Evolutionary conservation across 2,888 invertebrate genomes (phyloP).

Genomic region (Serrognathus titanus): DNA sequence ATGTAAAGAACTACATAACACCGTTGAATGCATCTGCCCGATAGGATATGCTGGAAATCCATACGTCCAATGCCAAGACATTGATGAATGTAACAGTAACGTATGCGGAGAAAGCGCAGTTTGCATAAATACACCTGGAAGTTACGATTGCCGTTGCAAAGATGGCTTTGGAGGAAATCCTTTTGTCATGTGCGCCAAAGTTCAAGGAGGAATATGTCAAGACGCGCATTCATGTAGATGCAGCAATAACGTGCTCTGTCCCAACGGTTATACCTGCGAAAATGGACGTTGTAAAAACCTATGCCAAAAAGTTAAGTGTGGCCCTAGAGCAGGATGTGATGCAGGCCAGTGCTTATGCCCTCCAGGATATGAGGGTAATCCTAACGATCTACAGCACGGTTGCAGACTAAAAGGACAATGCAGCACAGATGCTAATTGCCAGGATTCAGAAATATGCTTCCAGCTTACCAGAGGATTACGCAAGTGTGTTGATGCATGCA

Average conservation of each 20-base stretch:
- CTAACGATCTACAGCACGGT: conserved; percentile 65
- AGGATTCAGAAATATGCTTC: conserved; percentile 82
- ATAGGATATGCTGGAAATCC: conserved; percentile 84
- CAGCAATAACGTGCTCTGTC: conserved; percentile 68
- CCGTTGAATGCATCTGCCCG: conserved; percentile 78
- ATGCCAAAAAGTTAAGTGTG: conserved; percentile 74
- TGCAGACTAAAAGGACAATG: conserved; percentile 76
- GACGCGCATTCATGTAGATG: conserved; percentile 70
- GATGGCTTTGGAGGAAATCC: conserved; percentile 84
- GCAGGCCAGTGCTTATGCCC: conserved; percentile 77
- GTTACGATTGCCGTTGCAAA: conserved; percentile 86
- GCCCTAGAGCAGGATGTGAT: conserved; percentile 77
- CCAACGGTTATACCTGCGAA: conserved; percentile 72
- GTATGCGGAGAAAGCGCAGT: conserved; percentile 82
- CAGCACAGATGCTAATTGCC: conserved; percentile 76
- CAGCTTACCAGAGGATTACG: conserved; percentile 73
- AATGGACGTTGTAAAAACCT: conserved; percentile 71
- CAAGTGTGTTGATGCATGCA: conserved; percentile 84
- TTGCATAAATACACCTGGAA: conserved; percentile 86
- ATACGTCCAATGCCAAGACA: conserved; percentile 78
- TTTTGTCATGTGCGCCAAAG: conserved; percentile 73
- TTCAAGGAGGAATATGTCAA: conserved; percentile 66
- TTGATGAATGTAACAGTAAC: conserved; percentile 74
- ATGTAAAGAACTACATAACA: conserved; percentile 71
- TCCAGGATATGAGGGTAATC: conserved; percentile 73